Base-by-base conservation (phyloP, 2,113 vertebrate genomes). In the Coptodon bakossiorum region DNA sequence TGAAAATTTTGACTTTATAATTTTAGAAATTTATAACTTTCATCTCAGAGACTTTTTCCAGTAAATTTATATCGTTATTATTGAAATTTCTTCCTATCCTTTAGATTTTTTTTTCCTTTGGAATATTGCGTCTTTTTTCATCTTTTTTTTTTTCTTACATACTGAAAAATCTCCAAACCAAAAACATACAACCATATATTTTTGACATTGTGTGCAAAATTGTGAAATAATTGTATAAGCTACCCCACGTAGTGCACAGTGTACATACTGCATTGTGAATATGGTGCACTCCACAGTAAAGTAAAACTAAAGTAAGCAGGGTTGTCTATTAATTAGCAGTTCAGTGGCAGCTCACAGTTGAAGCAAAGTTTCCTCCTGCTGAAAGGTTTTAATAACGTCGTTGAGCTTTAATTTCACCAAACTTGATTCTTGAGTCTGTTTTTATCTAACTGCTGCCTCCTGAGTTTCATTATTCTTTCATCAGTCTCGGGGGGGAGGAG, bases 401-500 rank as follows among this genome's bases (percentile, higher is more conserved):
- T 48, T 56, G 63, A 79, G 50, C 68, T 79, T 79, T 68, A 84
- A 88, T 81, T 79, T 89, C 59, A 66, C 34, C 54, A 85, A 93
- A 89, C 38, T 61, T 80, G 34, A 89, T 73, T 92, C 7, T 90
- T 24, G 61, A 66, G 83, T 81, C 57, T 83, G 89, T 88, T 94
- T 91, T 93, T 85, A 90, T 89, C 81, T 56, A n/a, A 87, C 89
- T 71, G 89, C 94, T 81, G 91, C 93, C 92, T 94, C 93, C 94
- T 87, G 87, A 66, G 88, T 95, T 97, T 95, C 95, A 97, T 97
- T 97, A 97, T 97, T 97, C 94, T 96, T 96, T 96, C 95, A 97
- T 97, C 93, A 95, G 85, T 93, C 96, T 97, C 94, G 9, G 94
- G 91, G 90, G 92, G 84, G 92, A 17, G 36, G 81, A 22, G 59